These are phyloP conservation scores for Tautogolabrus adspersus DNA, from an alignment of 2,113 vertebrate species.

Conservation along the genomic window DNA sequence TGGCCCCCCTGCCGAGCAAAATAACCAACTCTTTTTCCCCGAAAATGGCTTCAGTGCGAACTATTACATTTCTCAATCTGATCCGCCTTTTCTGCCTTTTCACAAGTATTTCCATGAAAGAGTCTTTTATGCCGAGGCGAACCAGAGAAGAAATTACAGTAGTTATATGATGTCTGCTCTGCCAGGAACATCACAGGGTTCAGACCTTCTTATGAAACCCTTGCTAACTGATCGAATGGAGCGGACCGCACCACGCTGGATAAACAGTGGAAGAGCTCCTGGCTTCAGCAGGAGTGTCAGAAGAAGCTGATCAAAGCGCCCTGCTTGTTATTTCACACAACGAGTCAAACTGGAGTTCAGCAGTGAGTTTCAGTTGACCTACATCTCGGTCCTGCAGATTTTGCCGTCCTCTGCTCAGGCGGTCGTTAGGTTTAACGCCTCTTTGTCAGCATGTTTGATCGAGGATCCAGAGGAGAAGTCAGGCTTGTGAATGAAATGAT, in stretches of 20 bases:
- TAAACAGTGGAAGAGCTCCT: conserved; percentile 9
- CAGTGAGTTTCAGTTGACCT: background rate
- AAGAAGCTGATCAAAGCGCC: background rate
- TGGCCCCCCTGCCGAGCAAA: background rate
- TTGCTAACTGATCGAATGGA: conserved; percentile 52
- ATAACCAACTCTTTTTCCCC: conserved; percentile 38
- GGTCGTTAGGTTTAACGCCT: background rate
- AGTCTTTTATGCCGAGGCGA: conserved; percentile 57
- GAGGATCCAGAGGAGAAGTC: conserved; percentile 3
- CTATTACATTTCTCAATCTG: conserved; percentile 67
- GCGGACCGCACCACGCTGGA: conserved; percentile 9
- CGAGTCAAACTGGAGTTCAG: background rate
- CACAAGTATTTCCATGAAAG: conserved; percentile 65
- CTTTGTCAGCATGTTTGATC: conserved; percentile 7
- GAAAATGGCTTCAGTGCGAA: conserved; percentile 65
- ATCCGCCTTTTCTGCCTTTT: conserved; percentile 61
- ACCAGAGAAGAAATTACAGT: conserved; percentile 64
- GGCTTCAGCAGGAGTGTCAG: conserved; percentile 2
- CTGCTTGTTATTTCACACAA: background rate
- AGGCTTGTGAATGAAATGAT: background rate
- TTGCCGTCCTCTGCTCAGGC: conserved; percentile 1
- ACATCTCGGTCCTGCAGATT: conserved; percentile 1
- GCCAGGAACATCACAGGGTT: conserved; percentile 52
- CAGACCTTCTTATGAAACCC: conserved; percentile 45
- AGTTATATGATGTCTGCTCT: conserved; percentile 41